Base-by-base conservation (phyloP, 2,888 invertebrate genomes). In the Rhodophaea formosa region DNA sequence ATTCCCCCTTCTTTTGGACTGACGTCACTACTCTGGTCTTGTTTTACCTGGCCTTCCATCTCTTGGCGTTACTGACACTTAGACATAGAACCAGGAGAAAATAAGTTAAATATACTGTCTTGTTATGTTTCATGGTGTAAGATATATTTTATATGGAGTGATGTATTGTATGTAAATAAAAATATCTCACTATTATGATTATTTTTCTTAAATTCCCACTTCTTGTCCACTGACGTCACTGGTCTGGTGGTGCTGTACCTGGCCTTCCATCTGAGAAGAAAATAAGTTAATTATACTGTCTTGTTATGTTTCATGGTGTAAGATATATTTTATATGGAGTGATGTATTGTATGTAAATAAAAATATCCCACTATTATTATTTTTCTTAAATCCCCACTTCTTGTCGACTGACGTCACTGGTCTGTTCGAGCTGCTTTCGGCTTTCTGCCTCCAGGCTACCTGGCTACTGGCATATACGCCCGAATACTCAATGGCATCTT, bases 21-120 rank as follows among this genome's bases (percentile, higher is more conserved):
- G 95, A 97, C 80, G 87, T 97, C 51, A 71, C 93, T 59, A 93
- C 94, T 1, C 94, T 97, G 84, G 64, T 93, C 51, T 74, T 92
- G 7, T 86, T 97, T 0, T 95, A 95, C 75, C 71, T 94, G 30
- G 72, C 85, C 46, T 96, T 97, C 82, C 96, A 97, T 77, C 69
- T 93, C 7, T 79, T 96, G 14, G 96, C 94, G 0, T 94, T 94
- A 61, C 68, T 94, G 0, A 95, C 94, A 54, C 88, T 97, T 3
- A 92, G 93, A 84, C 91, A 93, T 53, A 91, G 94, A 53, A 93
- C 93, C 1, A 91, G 92, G 58, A 92, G 92, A 83, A 92, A 93
- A 86, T 92, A 86, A 68, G 17, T 16, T 8, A 32, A 39, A 7
- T 5, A 12, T 29, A 16, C 1, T 29, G 10, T 46, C n/a, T 35